Conservation (phyloP, 2,888 invertebrate genomes). For the Drosophila borborema region DNA sequence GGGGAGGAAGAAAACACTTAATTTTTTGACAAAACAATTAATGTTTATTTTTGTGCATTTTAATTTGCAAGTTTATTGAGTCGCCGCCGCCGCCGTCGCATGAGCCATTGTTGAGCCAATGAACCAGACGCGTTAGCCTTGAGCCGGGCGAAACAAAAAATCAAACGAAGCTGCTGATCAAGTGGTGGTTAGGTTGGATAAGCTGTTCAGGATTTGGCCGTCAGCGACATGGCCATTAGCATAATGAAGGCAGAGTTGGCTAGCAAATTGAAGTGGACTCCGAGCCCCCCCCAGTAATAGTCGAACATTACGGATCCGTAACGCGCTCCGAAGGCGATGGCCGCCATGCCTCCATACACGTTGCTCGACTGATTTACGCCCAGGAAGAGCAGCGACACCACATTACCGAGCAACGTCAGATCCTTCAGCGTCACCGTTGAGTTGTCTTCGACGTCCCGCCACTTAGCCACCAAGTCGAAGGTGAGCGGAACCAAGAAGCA, state of each 20-base stretch:
- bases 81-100: slow-evolving; percentile 27
- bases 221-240: slow-evolving; percentile 59
- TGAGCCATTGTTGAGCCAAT: slow-evolving; percentile 60
- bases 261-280: slow-evolving; percentile 52
- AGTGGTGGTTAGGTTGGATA: background rate
- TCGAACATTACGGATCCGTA: slow-evolving; percentile 69
- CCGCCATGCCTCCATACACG: slow-evolving; percentile 64
- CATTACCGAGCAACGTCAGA: slow-evolving; percentile 75
- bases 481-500: slow-evolving; percentile 73
- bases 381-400: slow-evolving; percentile 74
- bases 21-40: slow-evolving; percentile 76
- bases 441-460: slow-evolving; percentile 57
- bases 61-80: slow-evolving; percentile 81
- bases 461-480: slow-evolving; percentile 66
- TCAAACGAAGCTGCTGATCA: background rate
- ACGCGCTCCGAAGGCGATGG: slow-evolving; percentile 62
- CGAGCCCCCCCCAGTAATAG: slow-evolving; percentile 57
- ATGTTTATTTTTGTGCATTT: slow-evolving; percentile 80
- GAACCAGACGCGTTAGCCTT: slow-evolving; percentile 65
- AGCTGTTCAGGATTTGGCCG: slow-evolving; percentile 28
- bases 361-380: slow-evolving; percentile 69
- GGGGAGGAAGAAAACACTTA: slow-evolving; percentile 38
- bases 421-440: slow-evolving; percentile 69
- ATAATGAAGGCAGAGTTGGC: slow-evolving; percentile 62
- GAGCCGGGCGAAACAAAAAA: slow-evolving; percentile 31